Evolutionary conservation across 2,888 invertebrate species (phyloP).

Genomic region (Abrostola tripartita): DNA sequence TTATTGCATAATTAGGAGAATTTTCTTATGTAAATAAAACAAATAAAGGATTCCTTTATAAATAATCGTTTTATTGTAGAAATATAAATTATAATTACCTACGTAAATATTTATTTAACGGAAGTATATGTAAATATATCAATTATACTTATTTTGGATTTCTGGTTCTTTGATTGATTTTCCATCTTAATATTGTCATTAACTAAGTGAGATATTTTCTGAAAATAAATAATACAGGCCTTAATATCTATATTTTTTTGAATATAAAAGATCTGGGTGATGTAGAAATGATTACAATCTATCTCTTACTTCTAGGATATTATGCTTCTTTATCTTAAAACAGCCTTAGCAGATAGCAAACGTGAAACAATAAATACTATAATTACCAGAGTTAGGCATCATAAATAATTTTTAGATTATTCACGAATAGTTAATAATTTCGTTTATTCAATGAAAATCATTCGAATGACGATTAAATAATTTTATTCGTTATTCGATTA

Average conservation of each 20-base stretch:
- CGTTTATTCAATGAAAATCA: too few species aligned
- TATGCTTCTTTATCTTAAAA: too few species aligned
- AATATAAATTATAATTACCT: conserved; percentile 45
- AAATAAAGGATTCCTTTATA: conserved; percentile 85
- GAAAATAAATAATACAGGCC: conserved; percentile 44
- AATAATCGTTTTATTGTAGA: conserved; percentile 63
- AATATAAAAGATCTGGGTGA: too few species aligned
- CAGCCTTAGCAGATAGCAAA: too few species aligned
- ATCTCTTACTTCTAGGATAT: too few species aligned
- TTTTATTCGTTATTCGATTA: too few species aligned
- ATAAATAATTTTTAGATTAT: too few species aligned
- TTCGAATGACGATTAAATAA: too few species aligned
- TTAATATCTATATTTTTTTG: background rate
- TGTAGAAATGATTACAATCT: too few species aligned
- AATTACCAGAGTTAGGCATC: too few species aligned
- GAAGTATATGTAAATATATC: conserved; percentile 60
- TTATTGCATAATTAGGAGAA: conserved; percentile 84
- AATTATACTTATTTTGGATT: conserved; percentile 56
- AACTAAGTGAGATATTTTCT: conserved; percentile 59
- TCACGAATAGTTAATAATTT: too few species aligned
- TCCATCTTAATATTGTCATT: conserved; percentile 36
- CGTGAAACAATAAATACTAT: too few species aligned
- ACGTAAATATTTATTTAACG: conserved; percentile 20
- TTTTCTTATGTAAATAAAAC: conserved; percentile 87
- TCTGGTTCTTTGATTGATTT: conserved; percentile 13